Evolutionary conservation across 2,113 vertebrate species (phyloP).

Genomic region (Shinisaurus crocodilurus): DNA sequence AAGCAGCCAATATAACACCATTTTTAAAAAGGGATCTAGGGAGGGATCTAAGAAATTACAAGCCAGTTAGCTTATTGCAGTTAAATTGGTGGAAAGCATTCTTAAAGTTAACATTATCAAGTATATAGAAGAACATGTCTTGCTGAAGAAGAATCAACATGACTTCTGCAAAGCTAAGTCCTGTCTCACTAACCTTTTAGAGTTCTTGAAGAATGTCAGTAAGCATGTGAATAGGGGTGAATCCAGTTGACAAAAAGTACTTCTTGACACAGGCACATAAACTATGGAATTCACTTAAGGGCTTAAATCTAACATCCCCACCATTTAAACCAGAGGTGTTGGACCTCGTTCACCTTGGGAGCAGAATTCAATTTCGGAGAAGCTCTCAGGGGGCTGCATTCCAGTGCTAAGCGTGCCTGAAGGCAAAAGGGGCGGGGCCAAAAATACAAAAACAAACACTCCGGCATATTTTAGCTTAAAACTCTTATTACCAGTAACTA

Average conservation of each 20-base stretch:
- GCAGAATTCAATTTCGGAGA: too few species aligned
- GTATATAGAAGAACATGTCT: not conserved
- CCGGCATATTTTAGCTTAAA: too few species aligned
- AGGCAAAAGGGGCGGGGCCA: too few species aligned
- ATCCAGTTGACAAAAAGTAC: not conserved
- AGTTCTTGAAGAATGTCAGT: not conserved
- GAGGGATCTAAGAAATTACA: not conserved
- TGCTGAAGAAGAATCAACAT: too few species aligned
- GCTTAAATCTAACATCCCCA: not conserved
- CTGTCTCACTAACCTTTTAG: too few species aligned
- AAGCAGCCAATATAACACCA: not conserved
- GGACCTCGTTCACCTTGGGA: too few species aligned
- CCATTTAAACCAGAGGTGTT: not conserved
- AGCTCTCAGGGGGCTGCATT: too few species aligned
- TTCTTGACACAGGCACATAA: not conserved
- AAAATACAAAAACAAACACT: too few species aligned
- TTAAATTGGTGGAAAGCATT: too few species aligned
- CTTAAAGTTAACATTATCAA: not conserved
- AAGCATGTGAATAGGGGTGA: not conserved
- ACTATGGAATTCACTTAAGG: not conserved
- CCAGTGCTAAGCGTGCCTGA: too few species aligned
- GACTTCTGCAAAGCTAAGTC: too few species aligned
- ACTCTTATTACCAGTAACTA: too few species aligned
- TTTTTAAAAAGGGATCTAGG: not conserved
- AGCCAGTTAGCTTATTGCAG: not conserved